phyloP scores from a whole-genome alignment of 2,113 vertebrate genomes.

The Thunnus thynnus region DNA sequence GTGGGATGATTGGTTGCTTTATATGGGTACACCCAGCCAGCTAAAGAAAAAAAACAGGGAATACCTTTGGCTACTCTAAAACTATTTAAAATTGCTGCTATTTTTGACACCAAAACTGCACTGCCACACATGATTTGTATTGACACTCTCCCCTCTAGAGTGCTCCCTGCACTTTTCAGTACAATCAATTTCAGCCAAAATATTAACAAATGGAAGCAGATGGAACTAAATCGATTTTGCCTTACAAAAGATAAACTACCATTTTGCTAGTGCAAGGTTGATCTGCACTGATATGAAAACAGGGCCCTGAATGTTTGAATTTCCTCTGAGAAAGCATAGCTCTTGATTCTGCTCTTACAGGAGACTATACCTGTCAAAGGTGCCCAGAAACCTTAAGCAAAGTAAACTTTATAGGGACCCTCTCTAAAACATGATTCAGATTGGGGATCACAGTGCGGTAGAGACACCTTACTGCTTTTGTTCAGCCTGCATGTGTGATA shows the following conservation, averaged over 20 bases:
- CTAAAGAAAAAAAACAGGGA: too few species aligned
- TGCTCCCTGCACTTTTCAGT: slow-evolving; percentile 13
- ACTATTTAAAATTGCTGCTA: background rate
- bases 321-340: slow-evolving; percentile 22
- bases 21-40: too few species aligned
- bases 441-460: slow-evolving; percentile 52
- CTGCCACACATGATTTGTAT: slow-evolving; percentile 16
- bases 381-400: slow-evolving; percentile 30
- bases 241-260: background rate
- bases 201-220: slow-evolving; percentile 1
- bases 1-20: too few species aligned
- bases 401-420: slow-evolving; percentile 49
- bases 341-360: slow-evolving; percentile 2
- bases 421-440: slow-evolving; percentile 41
- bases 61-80: background rate
- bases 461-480: slow-evolving; percentile 62
- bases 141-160: slow-evolving; percentile 11
- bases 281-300: slow-evolving; percentile 9
- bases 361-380: slow-evolving; percentile 37
- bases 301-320: background rate
- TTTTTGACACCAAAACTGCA: slow-evolving; percentile 28
- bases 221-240: slow-evolving; percentile 4
- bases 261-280: background rate
- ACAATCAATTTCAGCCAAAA: slow-evolving; percentile 32
- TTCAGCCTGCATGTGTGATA: slow-evolving; percentile 65